These are phyloP conservation scores for Apamea crenata DNA, from an alignment of 2,888 invertebrate species.

Conservation along the genomic window DNA sequence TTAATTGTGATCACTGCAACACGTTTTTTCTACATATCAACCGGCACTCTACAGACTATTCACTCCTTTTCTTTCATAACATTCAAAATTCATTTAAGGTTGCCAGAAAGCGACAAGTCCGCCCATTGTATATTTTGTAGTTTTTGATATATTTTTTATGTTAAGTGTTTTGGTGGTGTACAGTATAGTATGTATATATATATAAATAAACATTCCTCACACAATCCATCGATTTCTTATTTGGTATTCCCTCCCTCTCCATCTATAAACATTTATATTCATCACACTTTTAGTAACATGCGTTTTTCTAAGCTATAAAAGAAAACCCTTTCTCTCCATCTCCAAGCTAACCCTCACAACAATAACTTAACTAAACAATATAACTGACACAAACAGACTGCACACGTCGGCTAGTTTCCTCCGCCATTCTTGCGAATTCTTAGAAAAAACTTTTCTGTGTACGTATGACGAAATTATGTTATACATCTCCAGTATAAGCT, in stretches of 20 bases:
- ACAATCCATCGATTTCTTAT: background rate
- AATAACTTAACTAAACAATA: constrained; percentile 22
- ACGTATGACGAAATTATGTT: too few species aligned
- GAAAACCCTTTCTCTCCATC: background rate
- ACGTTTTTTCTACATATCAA: background rate
- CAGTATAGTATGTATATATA: background rate
- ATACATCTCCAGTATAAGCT: background rate
- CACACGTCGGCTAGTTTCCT: constrained; percentile 37
- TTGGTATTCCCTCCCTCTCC: background rate
- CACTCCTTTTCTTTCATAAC: background rate
- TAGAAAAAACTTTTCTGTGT: constrained; percentile 34
- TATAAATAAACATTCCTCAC: background rate
- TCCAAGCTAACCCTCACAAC: background rate
- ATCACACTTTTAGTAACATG: background rate
- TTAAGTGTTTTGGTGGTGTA: background rate
- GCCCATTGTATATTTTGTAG: background rate
- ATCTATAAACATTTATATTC: background rate
- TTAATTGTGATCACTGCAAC: background rate
- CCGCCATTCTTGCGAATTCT: constrained; percentile 22
- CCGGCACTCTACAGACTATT: background rate
- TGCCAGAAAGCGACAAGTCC: background rate
- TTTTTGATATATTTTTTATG: background rate
- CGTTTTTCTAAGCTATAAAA: background rate
- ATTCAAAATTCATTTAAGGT: too few species aligned
- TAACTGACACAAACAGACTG: constrained; percentile 18